Evolutionary conservation across 2,797 vertebrate species (phyloP).

Genomic region (Hyperoplus immaculatus): DNA sequence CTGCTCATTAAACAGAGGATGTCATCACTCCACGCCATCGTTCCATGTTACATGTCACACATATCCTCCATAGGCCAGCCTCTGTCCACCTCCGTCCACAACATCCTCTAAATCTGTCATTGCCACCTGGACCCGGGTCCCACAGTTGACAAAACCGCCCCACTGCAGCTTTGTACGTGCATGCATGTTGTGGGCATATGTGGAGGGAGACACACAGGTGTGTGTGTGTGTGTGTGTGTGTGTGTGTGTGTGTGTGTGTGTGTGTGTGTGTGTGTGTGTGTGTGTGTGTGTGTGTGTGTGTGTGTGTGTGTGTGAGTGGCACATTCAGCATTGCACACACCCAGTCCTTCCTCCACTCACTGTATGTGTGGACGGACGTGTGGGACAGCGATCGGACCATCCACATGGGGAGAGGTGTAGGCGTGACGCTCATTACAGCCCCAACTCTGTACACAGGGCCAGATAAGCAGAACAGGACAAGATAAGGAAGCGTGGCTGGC

Average conservation of each 20-base stretch:
- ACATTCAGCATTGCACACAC: slow-evolving; percentile 28
- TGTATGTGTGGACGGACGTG: slow-evolving; percentile 72
- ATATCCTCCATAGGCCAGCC: slow-evolving; percentile 92
- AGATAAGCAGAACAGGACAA: slow-evolving; percentile 87
- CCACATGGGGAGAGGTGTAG: slow-evolving; percentile 83
- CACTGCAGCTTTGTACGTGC: slow-evolving; percentile 64
- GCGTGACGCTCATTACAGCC: slow-evolving; percentile 75
- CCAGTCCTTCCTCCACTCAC: slow-evolving; percentile 35
- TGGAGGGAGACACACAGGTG: slow-evolving; percentile 85
- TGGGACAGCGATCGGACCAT: slow-evolving; percentile 63
- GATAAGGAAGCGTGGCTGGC: slow-evolving; percentile 79
- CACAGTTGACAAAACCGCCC: slow-evolving; percentile 61
- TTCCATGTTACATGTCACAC: slow-evolving; percentile 90
- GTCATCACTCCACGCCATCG: slow-evolving; percentile 94
- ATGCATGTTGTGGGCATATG: slow-evolving; percentile 84
- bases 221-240: slow-evolving; percentile 72
- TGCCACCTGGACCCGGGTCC: slow-evolving; percentile 89
- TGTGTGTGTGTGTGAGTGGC: slow-evolving; percentile 28
- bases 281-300: background rate
- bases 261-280: too few relatives aligned
- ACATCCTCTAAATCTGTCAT: slow-evolving; percentile 99
- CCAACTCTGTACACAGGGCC: slow-evolving; percentile 79
- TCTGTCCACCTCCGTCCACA: slow-evolving; percentile 94
- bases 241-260: background rate
- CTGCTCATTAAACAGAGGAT: slow-evolving; percentile 95